These are phyloP conservation scores for Labeo rohita DNA, from an alignment of 2,113 vertebrate genomes.

Conservation along the genomic window DNA sequence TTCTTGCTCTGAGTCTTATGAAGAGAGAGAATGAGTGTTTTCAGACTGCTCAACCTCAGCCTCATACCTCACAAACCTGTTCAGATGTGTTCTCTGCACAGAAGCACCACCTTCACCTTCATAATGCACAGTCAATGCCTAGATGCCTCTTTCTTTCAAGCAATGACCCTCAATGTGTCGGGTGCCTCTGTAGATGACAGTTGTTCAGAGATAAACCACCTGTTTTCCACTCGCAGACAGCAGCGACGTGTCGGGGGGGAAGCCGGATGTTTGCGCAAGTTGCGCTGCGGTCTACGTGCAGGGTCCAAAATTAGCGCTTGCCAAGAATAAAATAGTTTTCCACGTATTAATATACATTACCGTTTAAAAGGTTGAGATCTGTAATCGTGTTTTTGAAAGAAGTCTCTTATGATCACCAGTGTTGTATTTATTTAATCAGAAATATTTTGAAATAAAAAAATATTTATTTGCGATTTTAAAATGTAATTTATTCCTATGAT, in stretches of 20 bases:
- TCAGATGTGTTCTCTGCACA: constrained; percentile 43
- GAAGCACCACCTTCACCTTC: constrained; percentile 40
- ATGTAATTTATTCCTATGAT: neutral
- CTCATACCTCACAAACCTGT: constrained; percentile 50
- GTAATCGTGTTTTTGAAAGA: neutral
- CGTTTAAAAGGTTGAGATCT: neutral
- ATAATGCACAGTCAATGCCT: constrained; percentile 53
- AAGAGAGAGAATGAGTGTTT: neutral
- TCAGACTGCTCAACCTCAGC: constrained; percentile 45
- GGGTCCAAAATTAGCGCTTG: neutral
- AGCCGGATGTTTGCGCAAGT: constrained; percentile 2
- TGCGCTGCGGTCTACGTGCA: neutral
- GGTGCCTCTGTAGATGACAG: constrained; percentile 15
- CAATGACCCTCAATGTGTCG: constrained; percentile 29
- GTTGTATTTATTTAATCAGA: neutral
- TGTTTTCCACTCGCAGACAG: neutral
- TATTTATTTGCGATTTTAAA: neutral
- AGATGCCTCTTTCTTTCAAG: constrained; percentile 55
- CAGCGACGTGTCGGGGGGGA: neutral
- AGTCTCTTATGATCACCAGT: neutral
- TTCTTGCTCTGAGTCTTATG: constrained; percentile 66
- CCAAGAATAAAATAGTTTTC: neutral
- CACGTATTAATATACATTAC: neutral
- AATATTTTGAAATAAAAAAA: neutral
- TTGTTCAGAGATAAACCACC: neutral